Conservation (phyloP, 2,888 invertebrate species). For the Microplitis manilae region DNA sequence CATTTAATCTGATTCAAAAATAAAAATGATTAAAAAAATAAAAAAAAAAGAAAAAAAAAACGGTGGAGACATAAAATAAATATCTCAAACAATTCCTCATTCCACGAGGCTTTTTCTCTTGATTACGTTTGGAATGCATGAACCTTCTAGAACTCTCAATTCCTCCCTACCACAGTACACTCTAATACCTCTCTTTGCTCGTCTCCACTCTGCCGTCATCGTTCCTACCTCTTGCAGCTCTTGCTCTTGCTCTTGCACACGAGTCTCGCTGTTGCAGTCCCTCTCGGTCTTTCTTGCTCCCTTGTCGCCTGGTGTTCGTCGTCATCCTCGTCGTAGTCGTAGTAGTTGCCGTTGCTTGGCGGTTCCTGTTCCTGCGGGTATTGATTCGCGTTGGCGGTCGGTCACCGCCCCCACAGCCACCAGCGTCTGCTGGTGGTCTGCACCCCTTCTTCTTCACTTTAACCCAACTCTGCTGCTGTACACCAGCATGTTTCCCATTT, state of each 20-base stretch:
- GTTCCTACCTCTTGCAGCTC: constrained; percentile 38
- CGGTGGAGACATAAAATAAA: neutral
- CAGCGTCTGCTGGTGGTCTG: constrained; percentile 70
- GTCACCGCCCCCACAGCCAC: constrained; percentile 71
- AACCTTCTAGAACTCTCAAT: constrained; percentile 30
- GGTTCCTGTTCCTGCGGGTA: constrained; percentile 72
- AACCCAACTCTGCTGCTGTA: neutral
- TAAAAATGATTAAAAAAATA: constrained; percentile 1
- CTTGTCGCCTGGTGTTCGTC: constrained; percentile 18
- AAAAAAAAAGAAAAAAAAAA: neutral
- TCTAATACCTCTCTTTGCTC: constrained; percentile 47
- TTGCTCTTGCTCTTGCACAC: constrained; percentile 22
- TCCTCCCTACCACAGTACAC: constrained; percentile 28
- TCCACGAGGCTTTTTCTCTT: constrained; percentile 21
- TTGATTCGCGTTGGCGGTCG: constrained; percentile 72
- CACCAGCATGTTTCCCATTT: constrained; percentile 14
- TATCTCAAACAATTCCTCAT: constrained; percentile 4
- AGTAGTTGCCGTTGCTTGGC: constrained; percentile 61
- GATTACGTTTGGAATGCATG: constrained; percentile 36
- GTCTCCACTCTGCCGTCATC: constrained; percentile 40
- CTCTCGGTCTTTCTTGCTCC: neutral
- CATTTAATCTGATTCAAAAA: neutral
- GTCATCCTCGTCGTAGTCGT: constrained; percentile 43
- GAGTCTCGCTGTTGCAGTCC: neutral
- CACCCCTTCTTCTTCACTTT: constrained; percentile 51